Evolutionary conservation across 53 echinoderm and acorn worm species (phyloP), one percentile per base, ranked within the genome.

Genomic region (Apostichopus leukothele): DNA sequence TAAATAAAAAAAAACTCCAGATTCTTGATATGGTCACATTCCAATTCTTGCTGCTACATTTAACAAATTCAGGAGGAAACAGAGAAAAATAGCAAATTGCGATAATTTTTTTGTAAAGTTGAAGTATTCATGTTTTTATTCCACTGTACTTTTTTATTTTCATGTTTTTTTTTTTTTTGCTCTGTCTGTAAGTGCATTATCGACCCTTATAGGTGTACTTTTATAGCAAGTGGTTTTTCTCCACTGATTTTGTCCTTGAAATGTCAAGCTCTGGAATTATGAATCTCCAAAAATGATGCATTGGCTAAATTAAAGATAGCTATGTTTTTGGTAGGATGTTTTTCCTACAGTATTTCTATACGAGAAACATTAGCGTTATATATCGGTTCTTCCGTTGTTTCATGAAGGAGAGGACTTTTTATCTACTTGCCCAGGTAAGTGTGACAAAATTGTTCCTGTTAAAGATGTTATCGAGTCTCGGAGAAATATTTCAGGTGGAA

Each of bases 241-340:
- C 39, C 39, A 39, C 63, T 63, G 63, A 63, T 16, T 13, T n/a
- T 79, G 79, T 79, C 79, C 79, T 79, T 79, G 79, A 79, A 53
- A 52, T 79, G 79, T 79, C 52, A 19, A 52, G 1, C 4, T 18
- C n/a, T 51, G 19, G 52, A 79, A 79, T 52, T 14, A 79, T 16
- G 18, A 50, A 79, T 52, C 51, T 10, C 18, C 7, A 53, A 52
- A 19, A 19, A 51, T 79, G 79, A 79, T 79, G 79, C 54, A 79
- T 79, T 6, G 52, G 10, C 18, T 79, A 19, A 79, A 79, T 79
- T 53, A 79, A 52, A 52, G 77, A 19, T 8, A 16, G 63, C 63
- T 63, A 16, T 4, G 16, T 63, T 8, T 63, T 63, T 11, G 12
- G 12, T 13, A 11, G 16, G 16, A 63, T 1, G 11, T 63, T 6